Base-by-base conservation (phyloP, 1,140 invertebrate genomes). In the Drosophila mojavensis region DNA sequence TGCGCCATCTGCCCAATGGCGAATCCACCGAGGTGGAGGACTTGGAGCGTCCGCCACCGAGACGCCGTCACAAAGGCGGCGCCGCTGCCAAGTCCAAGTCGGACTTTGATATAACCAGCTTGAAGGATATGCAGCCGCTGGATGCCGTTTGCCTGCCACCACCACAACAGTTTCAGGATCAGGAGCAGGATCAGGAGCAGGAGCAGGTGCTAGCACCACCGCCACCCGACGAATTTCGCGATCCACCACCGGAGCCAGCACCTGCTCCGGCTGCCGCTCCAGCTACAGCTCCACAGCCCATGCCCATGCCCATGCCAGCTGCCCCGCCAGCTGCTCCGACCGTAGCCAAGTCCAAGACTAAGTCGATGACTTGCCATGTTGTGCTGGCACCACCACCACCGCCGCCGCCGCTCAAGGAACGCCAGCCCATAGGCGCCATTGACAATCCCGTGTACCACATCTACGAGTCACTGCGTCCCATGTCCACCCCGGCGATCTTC, bases 161-260 rank as follows among this genome's bases (percentile, higher is more conserved):
- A 2, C 97, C 97, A 0, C 96, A 97, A 79, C 96, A 97, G 93
- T 97, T 97, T 79, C 94, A 96, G 91, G 97, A 97, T 93, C 75
- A 78, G 17, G 95, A 95, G n/a, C 81, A 78, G 50, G 81, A 84
- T 11, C 67, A 48, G 17, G 95, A 95, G n/a, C 81, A 78, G 50
- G 81, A 84, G 13, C 67, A 48, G 2, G 61, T 88, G n/a, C 45
- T 86, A 33, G 82, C 82, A 15, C 94, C 94, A 9, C 94, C 95
- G 4, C 94, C 94, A 9, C 96, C 96, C 0, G 95, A 96, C 80
- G 94, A 95, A 78, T 96, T 96, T 88, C 92, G 94, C 0, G 95
- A 95, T 79, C 94, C 94, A 1, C 93, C 93, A 30, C 74, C 86
- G 6, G 53, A 69, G 45, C 53, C 65, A 0, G 47, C 51, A 5